Evolutionary conservation across 2,797 vertebrate species (phyloP), one percentile per base, ranked within the genome.

Genomic region (Rhinophrynus dorsalis): DNA sequence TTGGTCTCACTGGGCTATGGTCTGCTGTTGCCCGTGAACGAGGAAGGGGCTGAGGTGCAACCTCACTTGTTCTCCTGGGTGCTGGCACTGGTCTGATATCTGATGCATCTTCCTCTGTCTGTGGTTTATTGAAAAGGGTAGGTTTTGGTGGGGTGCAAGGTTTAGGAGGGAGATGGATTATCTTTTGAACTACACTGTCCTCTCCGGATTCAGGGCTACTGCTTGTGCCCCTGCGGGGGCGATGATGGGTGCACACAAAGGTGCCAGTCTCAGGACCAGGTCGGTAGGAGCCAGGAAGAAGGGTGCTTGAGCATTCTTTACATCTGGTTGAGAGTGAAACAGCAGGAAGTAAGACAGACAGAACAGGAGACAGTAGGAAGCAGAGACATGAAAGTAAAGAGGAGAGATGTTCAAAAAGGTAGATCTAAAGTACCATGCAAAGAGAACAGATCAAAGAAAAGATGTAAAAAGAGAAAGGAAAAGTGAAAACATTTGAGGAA

Each of bases 221-320:
- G 30, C 23, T 38, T 17, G 44, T 42, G 12, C 17, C 40, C 21
- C 30, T 17, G 66, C 88, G 91, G 29, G 88, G 48, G 3, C 93
- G 89, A 76, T 93, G 95, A 61, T 70, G 93, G 0, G 78, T 90
- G 72, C 97, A 99, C 74, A 97, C 90, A 35, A 98, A 89, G 1
- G 92, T 88, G 33, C 94, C 94, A 0, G 85, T 82, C 71, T 94
- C 88, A 0, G 78, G 80, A 23, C 89, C 91, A 0, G 83, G 80
- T 82, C 83, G 92, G 87, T 99, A 99, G 1, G 96, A 94, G 37
- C 96, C 97, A 0, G 95, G 96, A 42, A 99, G 86, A 79, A 98
- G 83, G 0, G 94, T 98, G 82, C 96, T 95, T 83, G 84, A 92
- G 74, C 97, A 99, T 78, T 96, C 92, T 47, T 76, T 92, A 85